A percentile compares a stretch with the other conserved stretches of the same genome.
phyloP scores from a whole-genome alignment of 2,797 vertebrate genomes.

The Spinibarbus caldwelli region DNA sequence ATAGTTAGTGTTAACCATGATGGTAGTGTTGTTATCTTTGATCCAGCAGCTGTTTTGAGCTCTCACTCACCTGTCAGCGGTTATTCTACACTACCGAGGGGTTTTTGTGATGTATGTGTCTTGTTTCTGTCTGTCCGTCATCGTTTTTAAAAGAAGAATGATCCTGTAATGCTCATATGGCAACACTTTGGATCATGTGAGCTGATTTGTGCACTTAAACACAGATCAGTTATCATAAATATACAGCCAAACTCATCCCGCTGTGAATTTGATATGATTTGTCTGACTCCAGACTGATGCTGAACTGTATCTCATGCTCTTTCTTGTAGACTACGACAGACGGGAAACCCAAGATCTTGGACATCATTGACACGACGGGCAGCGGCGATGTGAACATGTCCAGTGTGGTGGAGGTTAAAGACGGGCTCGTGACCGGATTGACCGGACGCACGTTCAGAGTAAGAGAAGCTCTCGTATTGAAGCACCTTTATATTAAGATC shows the following conservation, averaged over 20 bases:
- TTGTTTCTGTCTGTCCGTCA: background rate
- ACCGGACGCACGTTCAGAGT: conserved; percentile 93
- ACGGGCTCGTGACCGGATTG: conserved; percentile 85
- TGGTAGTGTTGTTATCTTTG: background rate
- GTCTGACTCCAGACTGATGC: background rate
- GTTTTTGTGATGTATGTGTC: no score
- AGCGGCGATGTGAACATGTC: conserved; percentile 95
- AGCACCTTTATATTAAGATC: background rate
- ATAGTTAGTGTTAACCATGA: background rate
- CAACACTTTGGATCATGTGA: background rate
- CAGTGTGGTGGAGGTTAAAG: conserved; percentile 87
- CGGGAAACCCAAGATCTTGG: conserved; percentile 95
- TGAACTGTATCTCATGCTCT: background rate
- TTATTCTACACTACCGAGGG: background rate
- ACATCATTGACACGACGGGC: conserved; percentile 98
- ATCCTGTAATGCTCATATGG: no score
- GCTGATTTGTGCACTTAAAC: background rate
- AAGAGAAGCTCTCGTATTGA: conserved; percentile 3
- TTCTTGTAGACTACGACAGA: conserved; percentile 87
- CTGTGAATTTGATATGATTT: background rate
- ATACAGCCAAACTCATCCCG: background rate
- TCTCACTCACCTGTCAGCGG: conserved; percentile 30
- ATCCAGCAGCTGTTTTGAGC: conserved; percentile 44
- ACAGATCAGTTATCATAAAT: background rate
- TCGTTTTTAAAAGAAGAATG: background rate